These are phyloP conservation scores for Sciaenops ocellatus DNA, from an alignment of 2,797 vertebrate genomes.

Conservation along the genomic window DNA sequence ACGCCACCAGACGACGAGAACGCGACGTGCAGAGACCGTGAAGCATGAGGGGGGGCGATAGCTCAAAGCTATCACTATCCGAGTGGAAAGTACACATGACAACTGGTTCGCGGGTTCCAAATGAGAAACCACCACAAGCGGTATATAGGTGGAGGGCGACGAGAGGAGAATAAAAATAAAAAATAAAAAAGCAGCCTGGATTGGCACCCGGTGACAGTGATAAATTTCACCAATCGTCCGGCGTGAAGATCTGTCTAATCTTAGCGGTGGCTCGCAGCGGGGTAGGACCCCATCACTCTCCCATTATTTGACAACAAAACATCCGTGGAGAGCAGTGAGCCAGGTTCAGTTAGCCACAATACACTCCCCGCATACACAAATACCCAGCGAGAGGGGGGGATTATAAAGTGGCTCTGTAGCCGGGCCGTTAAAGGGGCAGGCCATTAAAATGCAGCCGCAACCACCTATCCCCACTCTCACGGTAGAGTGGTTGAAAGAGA, in stretches of 20 bases:
- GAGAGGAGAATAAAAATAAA: not conserved
- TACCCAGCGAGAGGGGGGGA: conserved; percentile 56
- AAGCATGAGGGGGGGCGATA: conserved; percentile 67
- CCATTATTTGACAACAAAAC: conserved; percentile 84
- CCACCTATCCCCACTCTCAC: conserved; percentile 64
- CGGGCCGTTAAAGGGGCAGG: conserved; percentile 68
- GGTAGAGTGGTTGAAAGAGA: conserved; percentile 62
- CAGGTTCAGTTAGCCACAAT: conserved; percentile 73
- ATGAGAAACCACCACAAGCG: conserved; percentile 76
- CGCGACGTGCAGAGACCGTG: conserved; percentile 64
- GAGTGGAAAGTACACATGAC: conserved; percentile 82
- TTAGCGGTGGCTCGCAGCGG: conserved; percentile 70
- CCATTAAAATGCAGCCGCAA: conserved; percentile 70
- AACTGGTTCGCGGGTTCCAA: conserved; percentile 80
- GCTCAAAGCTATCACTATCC: conserved; percentile 77
- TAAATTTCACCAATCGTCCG: conserved; percentile 82
- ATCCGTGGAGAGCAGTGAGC: conserved; percentile 69
- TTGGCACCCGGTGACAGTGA: conserved; percentile 81
- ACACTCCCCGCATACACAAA: conserved; percentile 78
- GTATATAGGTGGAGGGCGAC: conserved; percentile 4
- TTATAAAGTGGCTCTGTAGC: conserved; percentile 70
- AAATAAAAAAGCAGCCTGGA: conserved; percentile 41
- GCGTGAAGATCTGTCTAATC: conserved; percentile 81
- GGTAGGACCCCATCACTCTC: conserved; percentile 82
- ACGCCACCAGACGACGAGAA: conserved; percentile 22